phyloP scores from a whole-genome alignment of 92 coral and sea anemone species.

The Pocillopora grandis region DNA sequence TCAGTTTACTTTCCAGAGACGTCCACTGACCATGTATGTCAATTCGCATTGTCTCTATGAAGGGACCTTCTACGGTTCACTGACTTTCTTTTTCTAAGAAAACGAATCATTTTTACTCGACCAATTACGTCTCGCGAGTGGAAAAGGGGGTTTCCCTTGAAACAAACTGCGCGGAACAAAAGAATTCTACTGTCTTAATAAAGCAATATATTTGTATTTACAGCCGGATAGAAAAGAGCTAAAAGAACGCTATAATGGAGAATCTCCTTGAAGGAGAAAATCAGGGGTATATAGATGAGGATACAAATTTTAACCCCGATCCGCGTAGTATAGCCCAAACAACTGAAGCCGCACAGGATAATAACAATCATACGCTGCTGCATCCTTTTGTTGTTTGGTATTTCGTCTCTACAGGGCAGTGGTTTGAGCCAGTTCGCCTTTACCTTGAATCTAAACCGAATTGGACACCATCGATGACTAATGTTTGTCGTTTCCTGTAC shows the following conservation, averaged over 20 bases:
- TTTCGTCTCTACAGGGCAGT: conserved; percentile 37
- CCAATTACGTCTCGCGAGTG: neutral
- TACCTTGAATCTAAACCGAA: neutral
- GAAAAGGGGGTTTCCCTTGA: neutral
- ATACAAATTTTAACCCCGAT: too few relatives aligned
- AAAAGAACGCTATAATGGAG: neutral
- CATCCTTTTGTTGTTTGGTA: neutral
- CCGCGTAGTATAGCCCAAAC: too few relatives aligned
- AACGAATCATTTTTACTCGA: neutral
- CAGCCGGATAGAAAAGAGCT: too few relatives aligned
- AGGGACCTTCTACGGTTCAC: neutral
- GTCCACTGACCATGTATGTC: too few relatives aligned
- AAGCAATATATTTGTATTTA: neutral
- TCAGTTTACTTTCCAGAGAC: too few relatives aligned
- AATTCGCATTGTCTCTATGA: too few relatives aligned
- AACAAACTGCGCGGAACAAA: neutral
- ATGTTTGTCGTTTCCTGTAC: conserved; percentile 1
- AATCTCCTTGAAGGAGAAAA: too few relatives aligned
- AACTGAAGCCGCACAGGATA: too few relatives aligned
- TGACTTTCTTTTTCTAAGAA: neutral
- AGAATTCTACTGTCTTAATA: too few relatives aligned
- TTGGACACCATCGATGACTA: neutral
- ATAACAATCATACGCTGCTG: neutral
- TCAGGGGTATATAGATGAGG: too few relatives aligned
- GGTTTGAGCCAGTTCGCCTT: conserved; percentile 28